A percentile compares a stretch with the other conserved stretches of the same genome.
Evolutionary conservation across 2,113 vertebrate genomes (phyloP).

Genomic region (Seriola rivoliana): DNA sequence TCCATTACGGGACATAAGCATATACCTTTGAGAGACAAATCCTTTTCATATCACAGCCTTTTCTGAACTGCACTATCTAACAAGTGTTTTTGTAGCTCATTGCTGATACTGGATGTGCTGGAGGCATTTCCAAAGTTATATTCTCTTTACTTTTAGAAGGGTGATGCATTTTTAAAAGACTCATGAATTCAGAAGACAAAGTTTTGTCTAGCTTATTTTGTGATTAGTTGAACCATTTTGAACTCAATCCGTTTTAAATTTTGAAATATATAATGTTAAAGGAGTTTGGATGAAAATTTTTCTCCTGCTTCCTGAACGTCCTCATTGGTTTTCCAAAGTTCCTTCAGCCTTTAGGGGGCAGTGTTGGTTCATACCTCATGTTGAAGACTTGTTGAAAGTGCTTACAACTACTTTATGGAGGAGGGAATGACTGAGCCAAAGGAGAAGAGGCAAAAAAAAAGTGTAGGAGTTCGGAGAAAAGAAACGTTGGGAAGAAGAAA

Average conservation of each 20-base stretch:
- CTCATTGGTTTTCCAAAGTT: slow-evolving; percentile 7
- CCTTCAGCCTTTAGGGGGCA: slow-evolving; percentile 80
- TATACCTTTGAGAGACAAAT: not conserved
- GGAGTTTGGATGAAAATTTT: not conserved
- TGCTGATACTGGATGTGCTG: not conserved
- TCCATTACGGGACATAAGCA: not conserved
- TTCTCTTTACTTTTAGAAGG: not conserved
- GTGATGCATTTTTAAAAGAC: not conserved
- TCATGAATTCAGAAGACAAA: not conserved
- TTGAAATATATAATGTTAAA: not conserved
- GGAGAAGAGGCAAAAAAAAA: slow-evolving; percentile 57
- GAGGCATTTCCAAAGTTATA: not conserved
- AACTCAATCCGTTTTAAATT: not conserved
- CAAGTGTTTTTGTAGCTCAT: slow-evolving; percentile 9
- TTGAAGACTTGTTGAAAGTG: slow-evolving; percentile 61
- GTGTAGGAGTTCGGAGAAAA: slow-evolving; percentile 71
- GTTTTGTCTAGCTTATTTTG: not conserved
- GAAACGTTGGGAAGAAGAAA: slow-evolving; percentile 47
- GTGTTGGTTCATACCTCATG: slow-evolving; percentile 77
- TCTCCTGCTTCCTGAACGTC: not conserved
- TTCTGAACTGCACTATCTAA: not conserved
- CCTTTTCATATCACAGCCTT: slow-evolving; percentile 1
- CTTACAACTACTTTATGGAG: slow-evolving; percentile 55
- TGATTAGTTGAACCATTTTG: not conserved
- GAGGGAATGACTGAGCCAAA: slow-evolving; percentile 47